Conservation (phyloP, 2,113 vertebrate genomes). For the Vireo altiloquus region DNA sequence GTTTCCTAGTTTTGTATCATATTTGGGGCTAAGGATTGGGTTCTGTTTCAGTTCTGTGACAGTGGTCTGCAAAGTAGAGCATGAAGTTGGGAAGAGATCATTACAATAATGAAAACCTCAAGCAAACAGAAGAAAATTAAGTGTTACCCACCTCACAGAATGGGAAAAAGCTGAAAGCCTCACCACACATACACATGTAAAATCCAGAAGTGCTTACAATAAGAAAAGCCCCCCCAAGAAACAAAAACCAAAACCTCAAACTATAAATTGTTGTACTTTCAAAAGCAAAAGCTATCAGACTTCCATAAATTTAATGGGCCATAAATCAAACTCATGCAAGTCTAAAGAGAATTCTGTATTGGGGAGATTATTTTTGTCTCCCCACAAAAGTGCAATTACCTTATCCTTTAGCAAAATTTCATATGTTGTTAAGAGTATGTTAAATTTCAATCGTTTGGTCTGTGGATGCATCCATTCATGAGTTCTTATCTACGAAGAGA, state of each 20-base stretch:
- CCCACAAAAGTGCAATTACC: constrained; percentile 62
- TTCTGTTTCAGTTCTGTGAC: neutral
- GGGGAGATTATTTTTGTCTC: neutral
- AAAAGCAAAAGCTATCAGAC: neutral
- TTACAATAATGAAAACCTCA: neutral
- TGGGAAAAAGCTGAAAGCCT: neutral
- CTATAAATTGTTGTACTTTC: fast-evolving
- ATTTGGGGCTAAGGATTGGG: neutral
- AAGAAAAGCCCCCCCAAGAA: neutral
- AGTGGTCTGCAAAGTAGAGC: neutral
- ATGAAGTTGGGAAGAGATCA: neutral
- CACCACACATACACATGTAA: neutral
- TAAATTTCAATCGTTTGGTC: constrained; percentile 93
- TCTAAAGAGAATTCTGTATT: neutral
- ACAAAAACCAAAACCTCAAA: neutral
- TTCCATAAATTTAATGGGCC: neutral
- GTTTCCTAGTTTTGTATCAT: neutral
- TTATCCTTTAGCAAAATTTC: constrained; percentile 99
- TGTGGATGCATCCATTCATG: constrained; percentile 98
- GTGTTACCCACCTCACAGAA: neutral
- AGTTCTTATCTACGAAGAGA: constrained; percentile 86
- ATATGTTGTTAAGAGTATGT: constrained; percentile 94
- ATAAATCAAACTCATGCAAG: neutral
- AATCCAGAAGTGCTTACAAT: neutral
- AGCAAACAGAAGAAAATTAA: neutral